These are phyloP conservation scores for Otolemur crassicaudatus DNA, from an alignment of 2,797 vertebrate genomes.

Conservation along the genomic window DNA sequence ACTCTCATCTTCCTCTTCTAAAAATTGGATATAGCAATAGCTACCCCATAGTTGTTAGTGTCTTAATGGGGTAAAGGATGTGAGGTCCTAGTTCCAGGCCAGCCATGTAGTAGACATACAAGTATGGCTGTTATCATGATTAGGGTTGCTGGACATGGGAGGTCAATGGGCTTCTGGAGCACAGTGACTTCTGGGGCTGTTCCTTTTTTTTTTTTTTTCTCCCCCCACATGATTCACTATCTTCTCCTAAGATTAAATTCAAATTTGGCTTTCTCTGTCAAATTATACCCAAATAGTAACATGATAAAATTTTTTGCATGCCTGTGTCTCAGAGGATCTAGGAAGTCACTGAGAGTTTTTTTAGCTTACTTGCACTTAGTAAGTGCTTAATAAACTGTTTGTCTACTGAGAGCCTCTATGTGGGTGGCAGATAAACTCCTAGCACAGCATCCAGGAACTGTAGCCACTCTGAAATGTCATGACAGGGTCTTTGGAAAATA, in stretches of 20 bases:
- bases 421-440: background rate
- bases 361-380: background rate
- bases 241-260: background rate
- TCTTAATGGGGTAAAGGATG: background rate
- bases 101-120: background rate
- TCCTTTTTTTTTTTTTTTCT: background rate
- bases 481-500: background rate
- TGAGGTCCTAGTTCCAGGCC: background rate
- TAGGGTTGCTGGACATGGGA: accelerated
- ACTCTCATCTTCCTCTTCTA: background rate
- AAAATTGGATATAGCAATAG: background rate
- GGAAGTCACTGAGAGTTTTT: background rate
- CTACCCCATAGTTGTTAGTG: background rate
- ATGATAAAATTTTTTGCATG: background rate
- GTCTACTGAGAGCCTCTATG: background rate
- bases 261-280: background rate
- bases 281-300: background rate
- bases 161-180: background rate
- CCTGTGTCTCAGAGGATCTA: background rate
- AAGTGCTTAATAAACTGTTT: background rate
- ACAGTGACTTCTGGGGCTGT: background rate
- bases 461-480: background rate
- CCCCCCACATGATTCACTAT: background rate
- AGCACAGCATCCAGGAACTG: background rate
- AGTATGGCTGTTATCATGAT: background rate